phyloP scores from a whole-genome alignment of 2,888 invertebrate species.

The Chelonus formosanus region DNA sequence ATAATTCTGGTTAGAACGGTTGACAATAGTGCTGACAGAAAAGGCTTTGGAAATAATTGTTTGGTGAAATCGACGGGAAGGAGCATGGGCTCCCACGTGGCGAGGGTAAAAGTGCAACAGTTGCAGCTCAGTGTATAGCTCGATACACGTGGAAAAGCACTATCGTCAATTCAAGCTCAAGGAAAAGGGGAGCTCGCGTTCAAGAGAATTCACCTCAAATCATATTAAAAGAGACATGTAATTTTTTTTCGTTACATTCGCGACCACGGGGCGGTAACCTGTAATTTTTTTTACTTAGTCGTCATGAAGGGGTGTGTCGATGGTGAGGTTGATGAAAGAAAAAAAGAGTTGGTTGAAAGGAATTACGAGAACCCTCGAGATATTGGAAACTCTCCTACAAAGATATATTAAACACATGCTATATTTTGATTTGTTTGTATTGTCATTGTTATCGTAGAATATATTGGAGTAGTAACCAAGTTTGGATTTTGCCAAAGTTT shows the following conservation, averaged over 20 bases:
- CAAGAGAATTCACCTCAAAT: conserved; percentile 49
- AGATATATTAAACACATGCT: background rate
- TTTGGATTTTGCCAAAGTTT: too few species aligned
- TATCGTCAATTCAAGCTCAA: conserved; percentile 51
- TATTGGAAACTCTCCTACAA: conserved; percentile 37
- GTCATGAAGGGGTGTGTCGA: conserved; percentile 34
- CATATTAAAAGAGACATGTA: conserved; percentile 61
- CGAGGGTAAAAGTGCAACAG: conserved; percentile 45
- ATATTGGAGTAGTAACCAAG: too few species aligned
- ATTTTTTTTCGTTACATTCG: conserved; percentile 50
- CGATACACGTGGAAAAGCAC: conserved; percentile 41
- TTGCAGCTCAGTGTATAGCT: conserved; percentile 41
- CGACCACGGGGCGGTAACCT: conserved; percentile 45
- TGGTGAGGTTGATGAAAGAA: conserved; percentile 2
- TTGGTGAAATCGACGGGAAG: conserved; percentile 17
- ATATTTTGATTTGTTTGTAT: conserved; percentile 7
- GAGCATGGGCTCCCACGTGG: conserved; percentile 38
- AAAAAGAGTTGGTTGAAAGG: conserved; percentile 31
- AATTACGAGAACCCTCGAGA: conserved; percentile 40
- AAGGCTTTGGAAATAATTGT: conserved; percentile 1
- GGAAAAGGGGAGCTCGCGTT: conserved; percentile 17
- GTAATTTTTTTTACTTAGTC: conserved; percentile 47
- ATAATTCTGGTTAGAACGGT: conserved; percentile 11
- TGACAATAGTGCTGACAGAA: conserved; percentile 17
- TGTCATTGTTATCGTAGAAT: background rate